These are phyloP conservation scores for Cyprinodon brontotheroides DNA, from an alignment of 2,113 vertebrate genomes.

Conservation along the genomic window DNA sequence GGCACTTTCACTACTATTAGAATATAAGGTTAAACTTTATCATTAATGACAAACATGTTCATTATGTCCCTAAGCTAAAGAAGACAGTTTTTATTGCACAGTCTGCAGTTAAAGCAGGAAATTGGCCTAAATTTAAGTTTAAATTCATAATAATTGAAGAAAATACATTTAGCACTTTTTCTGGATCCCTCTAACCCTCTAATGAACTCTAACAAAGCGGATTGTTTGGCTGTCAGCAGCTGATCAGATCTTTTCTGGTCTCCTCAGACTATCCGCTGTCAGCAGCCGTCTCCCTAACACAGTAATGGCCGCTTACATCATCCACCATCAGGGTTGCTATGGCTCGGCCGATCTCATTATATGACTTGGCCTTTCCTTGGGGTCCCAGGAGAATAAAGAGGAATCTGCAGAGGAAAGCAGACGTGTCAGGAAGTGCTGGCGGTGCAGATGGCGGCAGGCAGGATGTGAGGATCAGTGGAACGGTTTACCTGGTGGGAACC, in stretches of 20 bases:
- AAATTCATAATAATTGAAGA: background rate
- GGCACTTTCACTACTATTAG: background rate
- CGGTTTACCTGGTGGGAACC: conserved; percentile 90
- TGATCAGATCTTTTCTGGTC: background rate
- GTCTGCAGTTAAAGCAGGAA: background rate
- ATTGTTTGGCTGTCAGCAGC: background rate
- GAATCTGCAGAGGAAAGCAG: conserved; percentile 81
- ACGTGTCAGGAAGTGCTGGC: background rate
- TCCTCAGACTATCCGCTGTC: background rate
- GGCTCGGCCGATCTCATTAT: conserved; percentile 95
- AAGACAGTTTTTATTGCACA: too few relatives aligned
- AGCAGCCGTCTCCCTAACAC: background rate
- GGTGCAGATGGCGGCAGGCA: background rate
- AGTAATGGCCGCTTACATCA: conserved; percentile 82
- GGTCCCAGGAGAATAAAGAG: conserved; percentile 96
- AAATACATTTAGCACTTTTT: background rate
- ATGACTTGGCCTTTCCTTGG: conserved; percentile 91
- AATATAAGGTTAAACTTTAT: background rate
- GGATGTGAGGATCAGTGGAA: background rate
- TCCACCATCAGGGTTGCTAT: conserved; percentile 98
- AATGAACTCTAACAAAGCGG: too few relatives aligned
- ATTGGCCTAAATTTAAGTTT: background rate
- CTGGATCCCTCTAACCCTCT: too few relatives aligned
- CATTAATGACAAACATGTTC: too few relatives aligned
- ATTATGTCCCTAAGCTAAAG: too few relatives aligned